Percentiles rank a stretch among this genome's conserved stretches.
phyloP scores from a whole-genome alignment of 1,140 invertebrate species.

The Megalopta genalis region DNA sequence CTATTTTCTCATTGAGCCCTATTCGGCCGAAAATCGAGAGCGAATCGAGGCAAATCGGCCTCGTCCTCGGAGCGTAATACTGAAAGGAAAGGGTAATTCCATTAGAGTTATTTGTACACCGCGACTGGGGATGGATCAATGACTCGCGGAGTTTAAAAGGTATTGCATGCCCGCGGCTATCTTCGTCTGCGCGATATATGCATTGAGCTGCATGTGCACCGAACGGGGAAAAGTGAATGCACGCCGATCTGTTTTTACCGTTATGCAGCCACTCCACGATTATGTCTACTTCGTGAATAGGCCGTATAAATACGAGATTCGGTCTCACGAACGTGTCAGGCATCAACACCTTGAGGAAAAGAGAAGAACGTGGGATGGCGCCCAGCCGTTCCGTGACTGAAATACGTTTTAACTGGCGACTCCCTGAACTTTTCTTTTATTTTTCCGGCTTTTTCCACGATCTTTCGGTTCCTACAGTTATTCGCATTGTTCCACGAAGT shows the following conservation, averaged over 20 bases:
- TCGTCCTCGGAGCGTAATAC: neutral
- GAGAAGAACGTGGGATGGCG: neutral
- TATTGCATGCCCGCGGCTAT: slow-evolving; percentile 41
- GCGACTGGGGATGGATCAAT: slow-evolving; percentile 26
- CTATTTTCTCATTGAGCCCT: neutral
- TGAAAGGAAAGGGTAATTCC: slow-evolving; percentile 43
- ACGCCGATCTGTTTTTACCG: slow-evolving; percentile 65
- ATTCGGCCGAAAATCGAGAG: neutral
- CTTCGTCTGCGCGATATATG: slow-evolving; percentile 21
- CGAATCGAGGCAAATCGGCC: neutral
- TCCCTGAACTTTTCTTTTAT: neutral
- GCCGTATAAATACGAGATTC: slow-evolving; percentile 59
- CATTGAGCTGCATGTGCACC: slow-evolving; percentile 2
- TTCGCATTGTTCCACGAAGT: too few species aligned
- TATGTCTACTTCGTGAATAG: slow-evolving; percentile 62
- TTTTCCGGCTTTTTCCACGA: neutral
- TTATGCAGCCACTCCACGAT: slow-evolving; percentile 60
- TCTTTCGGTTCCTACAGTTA: too few species aligned
- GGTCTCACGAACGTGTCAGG: slow-evolving; percentile 48
- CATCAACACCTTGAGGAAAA: slow-evolving; percentile 34
- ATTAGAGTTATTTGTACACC: slow-evolving; percentile 44
- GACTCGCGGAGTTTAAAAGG: slow-evolving; percentile 41
- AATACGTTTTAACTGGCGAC: neutral
- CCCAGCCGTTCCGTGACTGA: neutral
- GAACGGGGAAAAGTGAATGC: slow-evolving; percentile 61